Conservation (phyloP, 1,140 invertebrate species). For the Ceratitis capitata region DNA sequence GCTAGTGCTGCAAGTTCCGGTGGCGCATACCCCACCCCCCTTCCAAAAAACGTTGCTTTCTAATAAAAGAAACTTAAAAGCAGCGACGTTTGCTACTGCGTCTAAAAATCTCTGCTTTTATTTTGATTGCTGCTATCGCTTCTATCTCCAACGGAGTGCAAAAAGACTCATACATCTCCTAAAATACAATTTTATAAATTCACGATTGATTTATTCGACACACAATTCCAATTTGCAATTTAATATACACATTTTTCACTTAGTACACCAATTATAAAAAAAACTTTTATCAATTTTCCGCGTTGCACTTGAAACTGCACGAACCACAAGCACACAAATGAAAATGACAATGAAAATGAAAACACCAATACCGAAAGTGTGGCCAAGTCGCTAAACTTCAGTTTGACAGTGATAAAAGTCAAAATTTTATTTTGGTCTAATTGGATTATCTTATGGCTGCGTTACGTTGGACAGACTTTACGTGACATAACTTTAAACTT, state of each 20-base stretch:
- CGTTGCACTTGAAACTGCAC: not conserved
- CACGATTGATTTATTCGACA: constrained; percentile 8
- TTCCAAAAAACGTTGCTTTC: not conserved
- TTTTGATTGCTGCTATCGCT: not conserved
- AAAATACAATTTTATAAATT: not conserved
- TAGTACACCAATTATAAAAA: constrained; percentile 13
- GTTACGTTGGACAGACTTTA: too few relatives aligned
- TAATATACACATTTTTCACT: constrained; percentile 33
- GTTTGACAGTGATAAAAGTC: not conserved
- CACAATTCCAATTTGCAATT: constrained; percentile 30
- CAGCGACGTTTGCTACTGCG: not conserved
- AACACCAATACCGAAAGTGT: not conserved
- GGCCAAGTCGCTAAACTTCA: not conserved
- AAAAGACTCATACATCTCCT: constrained; percentile 24
- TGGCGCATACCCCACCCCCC: not conserved
- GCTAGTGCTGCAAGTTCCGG: constrained; percentile 7
- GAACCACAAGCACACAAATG: constrained; percentile 8
- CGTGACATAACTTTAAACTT: too few relatives aligned
- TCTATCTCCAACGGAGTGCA: not conserved
- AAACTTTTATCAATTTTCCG: constrained; percentile 27
- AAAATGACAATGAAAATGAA: not conserved
- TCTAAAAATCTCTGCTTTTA: not conserved
- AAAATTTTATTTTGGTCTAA: not conserved
- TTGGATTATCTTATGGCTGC: not conserved
- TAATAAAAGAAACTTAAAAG: not conserved